Conservation (phyloP, 2,797 vertebrate genomes). For the Melopsittacus undulatus region DNA sequence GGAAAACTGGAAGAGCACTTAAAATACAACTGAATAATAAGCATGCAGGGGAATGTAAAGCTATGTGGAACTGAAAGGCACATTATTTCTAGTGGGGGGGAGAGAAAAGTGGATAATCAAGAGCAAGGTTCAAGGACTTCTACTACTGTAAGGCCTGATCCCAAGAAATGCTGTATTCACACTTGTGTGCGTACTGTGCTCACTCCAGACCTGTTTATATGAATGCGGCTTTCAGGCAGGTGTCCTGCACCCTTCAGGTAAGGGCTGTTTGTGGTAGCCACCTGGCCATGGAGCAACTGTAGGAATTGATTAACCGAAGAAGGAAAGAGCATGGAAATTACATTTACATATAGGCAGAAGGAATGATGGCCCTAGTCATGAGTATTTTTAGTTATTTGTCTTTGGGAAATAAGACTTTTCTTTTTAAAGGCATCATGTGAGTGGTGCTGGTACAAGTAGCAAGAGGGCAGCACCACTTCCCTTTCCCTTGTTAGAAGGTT, state of each 20-base stretch:
- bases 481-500: background rate
- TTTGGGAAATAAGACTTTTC: background rate
- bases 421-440: background rate
- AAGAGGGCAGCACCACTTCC: background rate
- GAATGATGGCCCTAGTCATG: background rate
- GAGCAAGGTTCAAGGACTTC: slow-evolving; percentile 37
- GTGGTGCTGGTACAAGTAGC: background rate
- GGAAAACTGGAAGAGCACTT: slow-evolving; percentile 70
- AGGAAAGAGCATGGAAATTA: background rate
- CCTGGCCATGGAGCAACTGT: accelerated
- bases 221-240: background rate
- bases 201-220: background rate
- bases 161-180: background rate
- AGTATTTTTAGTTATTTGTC: background rate
- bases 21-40: slow-evolving; percentile 75
- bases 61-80: slow-evolving; percentile 35
- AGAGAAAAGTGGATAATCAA: background rate
- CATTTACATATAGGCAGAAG: background rate
- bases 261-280: background rate
- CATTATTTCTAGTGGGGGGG: background rate
- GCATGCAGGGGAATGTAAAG: slow-evolving; percentile 51
- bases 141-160: background rate
- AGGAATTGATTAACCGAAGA: background rate
- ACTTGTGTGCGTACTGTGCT: background rate
- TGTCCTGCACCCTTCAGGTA: background rate